A percentile compares a stretch with the other conserved stretches of the same genome.
Conservation (phyloP, 2,888 invertebrate genomes). For the Lasioglossum villosulum region DNA sequence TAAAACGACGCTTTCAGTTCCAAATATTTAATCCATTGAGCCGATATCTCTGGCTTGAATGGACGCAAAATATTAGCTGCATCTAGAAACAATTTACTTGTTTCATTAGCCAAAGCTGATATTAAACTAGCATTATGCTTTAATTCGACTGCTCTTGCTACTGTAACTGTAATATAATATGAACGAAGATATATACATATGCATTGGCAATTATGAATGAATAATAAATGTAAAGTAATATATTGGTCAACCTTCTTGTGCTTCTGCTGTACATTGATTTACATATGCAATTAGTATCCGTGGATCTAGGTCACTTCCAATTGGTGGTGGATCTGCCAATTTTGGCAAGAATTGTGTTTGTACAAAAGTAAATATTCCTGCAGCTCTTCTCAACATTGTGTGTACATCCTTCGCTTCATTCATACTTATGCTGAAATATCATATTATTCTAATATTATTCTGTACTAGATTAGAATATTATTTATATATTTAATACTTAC, state of each 20-base stretch:
- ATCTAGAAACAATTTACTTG: constrained; percentile 86
- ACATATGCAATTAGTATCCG: constrained; percentile 87
- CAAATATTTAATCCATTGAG: constrained; percentile 87
- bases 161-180: constrained; percentile 84
- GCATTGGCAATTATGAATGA: neutral
- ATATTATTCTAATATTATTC: constrained; percentile 24
- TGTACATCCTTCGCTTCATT: constrained; percentile 88
- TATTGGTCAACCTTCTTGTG: constrained; percentile 86
- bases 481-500: constrained; percentile 69
- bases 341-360: constrained; percentile 85
- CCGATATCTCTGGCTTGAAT: constrained; percentile 85
- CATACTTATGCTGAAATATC: constrained; percentile 84
- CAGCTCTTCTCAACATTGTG: constrained; percentile 86
- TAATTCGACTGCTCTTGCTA: constrained; percentile 88
- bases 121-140: constrained; percentile 87
- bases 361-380: constrained; percentile 87
- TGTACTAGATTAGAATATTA: neutral
- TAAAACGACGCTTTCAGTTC: constrained; percentile 87
- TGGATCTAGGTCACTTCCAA: constrained; percentile 86
- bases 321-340: constrained; percentile 80
- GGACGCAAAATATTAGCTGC: constrained; percentile 86
- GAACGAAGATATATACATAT: constrained; percentile 23
- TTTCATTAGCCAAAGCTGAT: constrained; percentile 87
- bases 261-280: constrained; percentile 88
- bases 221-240: constrained; percentile 1